These are phyloP conservation scores for Vulpes lagopus DNA, from an alignment of 2,113 vertebrate genomes.

Conservation along the genomic window DNA sequence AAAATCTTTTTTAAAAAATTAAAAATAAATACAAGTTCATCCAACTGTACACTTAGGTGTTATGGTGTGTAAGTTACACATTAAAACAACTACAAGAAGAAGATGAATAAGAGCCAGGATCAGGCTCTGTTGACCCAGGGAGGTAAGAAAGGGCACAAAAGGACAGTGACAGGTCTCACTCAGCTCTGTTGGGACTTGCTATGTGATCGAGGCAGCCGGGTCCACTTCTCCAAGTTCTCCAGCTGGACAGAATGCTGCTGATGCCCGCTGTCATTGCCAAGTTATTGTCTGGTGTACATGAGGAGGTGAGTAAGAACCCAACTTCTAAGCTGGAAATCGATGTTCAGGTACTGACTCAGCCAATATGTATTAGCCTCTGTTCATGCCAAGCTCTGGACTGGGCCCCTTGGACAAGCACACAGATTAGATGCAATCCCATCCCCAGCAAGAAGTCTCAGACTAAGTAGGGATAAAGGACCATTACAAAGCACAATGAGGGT, in stretches of 20 bases:
- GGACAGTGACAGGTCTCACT: not conserved
- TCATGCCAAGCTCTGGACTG: not conserved
- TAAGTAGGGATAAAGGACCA: not conserved
- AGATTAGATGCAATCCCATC: not conserved
- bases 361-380: not conserved
- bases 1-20: too few species aligned
- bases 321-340: not conserved
- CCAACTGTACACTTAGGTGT: not conserved
- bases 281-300: not conserved
- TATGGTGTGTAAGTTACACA: not conserved
- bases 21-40: not conserved
- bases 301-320: not conserved
- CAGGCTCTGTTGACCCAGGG: not conserved
- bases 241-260: not conserved
- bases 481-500: not conserved
- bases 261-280: rapidly evolving
- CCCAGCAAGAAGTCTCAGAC: not conserved
- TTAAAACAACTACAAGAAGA: not conserved
- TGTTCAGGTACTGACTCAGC: not conserved
- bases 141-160: not conserved
- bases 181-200: not conserved
- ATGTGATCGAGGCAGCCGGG: not conserved
- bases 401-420: not conserved
- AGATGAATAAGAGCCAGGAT: not conserved
- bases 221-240: not conserved